Conservation (phyloP, 2,113 vertebrate genomes). For the Vimba vimba region DNA sequence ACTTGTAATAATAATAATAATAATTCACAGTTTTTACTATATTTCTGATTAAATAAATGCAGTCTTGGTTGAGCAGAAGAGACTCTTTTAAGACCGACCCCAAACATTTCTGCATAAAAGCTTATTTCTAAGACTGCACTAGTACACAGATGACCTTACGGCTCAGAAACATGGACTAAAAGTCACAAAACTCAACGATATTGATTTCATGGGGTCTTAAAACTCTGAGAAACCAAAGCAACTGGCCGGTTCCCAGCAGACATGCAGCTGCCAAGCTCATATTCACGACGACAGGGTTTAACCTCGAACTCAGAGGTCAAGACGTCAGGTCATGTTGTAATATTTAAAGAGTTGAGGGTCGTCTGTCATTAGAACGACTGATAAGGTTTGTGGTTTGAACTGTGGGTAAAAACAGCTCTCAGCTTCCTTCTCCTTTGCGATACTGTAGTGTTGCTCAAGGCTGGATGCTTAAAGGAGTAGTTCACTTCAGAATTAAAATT, state of each 20-base stretch:
- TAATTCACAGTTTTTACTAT: too few species aligned
- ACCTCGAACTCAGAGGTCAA: background rate
- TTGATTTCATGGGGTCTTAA: background rate
- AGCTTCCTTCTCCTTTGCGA: background rate
- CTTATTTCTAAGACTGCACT: background rate
- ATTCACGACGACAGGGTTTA: constrained; percentile 1
- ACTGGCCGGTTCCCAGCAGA: constrained; percentile 4
- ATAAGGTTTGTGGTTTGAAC: background rate
- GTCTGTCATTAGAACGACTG: background rate
- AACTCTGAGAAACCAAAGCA: constrained; percentile 18
- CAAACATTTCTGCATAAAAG: background rate
- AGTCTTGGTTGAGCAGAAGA: too few species aligned
- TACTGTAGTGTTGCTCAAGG: background rate
- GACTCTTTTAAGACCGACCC: too few species aligned
- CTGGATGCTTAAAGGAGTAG: background rate
- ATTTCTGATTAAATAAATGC: too few species aligned
- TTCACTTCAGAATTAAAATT: too few species aligned
- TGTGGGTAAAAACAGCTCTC: background rate
- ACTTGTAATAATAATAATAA: too few species aligned
- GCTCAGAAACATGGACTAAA: background rate
- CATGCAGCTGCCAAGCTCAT: background rate
- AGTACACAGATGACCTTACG: background rate
- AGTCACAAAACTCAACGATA: background rate
- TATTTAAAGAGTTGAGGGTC: constrained; percentile 30
- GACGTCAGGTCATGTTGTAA: constrained; percentile 21